phyloP scores from a whole-genome alignment of 2,113 vertebrate genomes.

The Procavia capensis region DNA sequence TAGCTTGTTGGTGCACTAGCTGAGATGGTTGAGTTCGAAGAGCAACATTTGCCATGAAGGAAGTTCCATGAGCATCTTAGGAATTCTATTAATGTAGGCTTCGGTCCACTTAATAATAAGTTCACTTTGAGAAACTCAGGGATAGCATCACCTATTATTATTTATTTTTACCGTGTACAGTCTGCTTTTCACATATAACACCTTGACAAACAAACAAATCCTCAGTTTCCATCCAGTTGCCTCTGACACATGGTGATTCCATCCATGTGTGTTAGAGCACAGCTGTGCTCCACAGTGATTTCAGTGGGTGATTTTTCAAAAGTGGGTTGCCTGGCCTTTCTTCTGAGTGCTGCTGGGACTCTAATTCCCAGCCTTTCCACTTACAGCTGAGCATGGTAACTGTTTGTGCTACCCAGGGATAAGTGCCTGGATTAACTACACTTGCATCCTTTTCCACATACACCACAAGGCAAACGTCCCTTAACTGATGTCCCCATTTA shows the following conservation, averaged over 20 bases:
- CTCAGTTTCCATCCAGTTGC: background rate
- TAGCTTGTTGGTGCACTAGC: background rate
- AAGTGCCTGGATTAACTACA: background rate
- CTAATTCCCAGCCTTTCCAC: background rate
- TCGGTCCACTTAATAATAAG: background rate
- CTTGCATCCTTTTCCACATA: background rate
- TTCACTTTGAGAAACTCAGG: no score
- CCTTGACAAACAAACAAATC: background rate
- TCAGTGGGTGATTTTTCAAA: background rate
- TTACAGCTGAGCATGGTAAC: background rate
- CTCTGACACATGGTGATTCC: background rate
- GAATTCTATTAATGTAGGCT: background rate
- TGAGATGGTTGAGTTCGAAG: background rate
- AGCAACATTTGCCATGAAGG: background rate
- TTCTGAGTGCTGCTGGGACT: background rate
- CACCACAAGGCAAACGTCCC: background rate
- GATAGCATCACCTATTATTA: background rate
- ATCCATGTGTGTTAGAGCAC: no score
- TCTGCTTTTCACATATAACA: background rate
- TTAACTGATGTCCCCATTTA: background rate
- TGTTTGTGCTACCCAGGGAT: background rate
- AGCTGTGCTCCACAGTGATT: background rate
- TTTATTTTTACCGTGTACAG: background rate
- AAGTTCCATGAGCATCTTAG: background rate
- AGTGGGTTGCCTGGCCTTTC: background rate